Percentiles rank a stretch among this genome's conserved stretches.
Conservation (phyloP, 2,888 invertebrate genomes). For the Drosophila mimetica region DNA sequence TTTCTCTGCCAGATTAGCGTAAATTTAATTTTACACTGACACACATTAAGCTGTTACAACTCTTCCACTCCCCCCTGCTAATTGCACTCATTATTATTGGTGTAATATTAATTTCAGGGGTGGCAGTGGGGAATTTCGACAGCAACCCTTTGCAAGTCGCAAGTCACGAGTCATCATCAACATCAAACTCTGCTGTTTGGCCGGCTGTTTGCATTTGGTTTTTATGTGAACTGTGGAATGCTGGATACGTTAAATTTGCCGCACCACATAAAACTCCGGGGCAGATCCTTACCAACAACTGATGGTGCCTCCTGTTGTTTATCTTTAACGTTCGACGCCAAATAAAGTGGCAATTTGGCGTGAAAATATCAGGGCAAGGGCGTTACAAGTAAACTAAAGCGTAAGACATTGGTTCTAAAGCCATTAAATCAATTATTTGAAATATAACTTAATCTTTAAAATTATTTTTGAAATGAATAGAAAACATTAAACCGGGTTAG, state of each 20-base stretch:
- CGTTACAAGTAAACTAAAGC: background rate
- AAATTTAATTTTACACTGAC: constrained; percentile 75
- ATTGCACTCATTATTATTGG: constrained; percentile 76
- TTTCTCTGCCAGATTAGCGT: constrained; percentile 61
- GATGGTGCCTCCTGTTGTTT: constrained; percentile 43
- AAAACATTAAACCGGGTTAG: too few relatives aligned
- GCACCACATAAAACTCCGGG: constrained; percentile 52
- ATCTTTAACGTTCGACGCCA: constrained; percentile 63
- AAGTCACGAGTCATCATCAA: constrained; percentile 31
- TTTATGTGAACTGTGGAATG: constrained; percentile 58
- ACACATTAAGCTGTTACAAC: constrained; percentile 71
- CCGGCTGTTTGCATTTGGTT: constrained; percentile 69
- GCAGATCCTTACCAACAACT: constrained; percentile 6
- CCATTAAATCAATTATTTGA: too few relatives aligned
- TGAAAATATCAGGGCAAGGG: constrained; percentile 37
- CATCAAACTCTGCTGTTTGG: constrained; percentile 25
- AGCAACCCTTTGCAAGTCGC: constrained; percentile 6
- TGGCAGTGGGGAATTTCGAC: constrained; percentile 7
- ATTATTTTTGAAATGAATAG: too few relatives aligned
- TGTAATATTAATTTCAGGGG: constrained; percentile 58
- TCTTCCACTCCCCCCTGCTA: constrained; percentile 37
- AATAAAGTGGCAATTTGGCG: constrained; percentile 66
- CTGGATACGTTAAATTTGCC: constrained; percentile 50
- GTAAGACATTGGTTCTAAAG: background rate
- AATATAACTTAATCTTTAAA: too few relatives aligned